A percentile compares a stretch with the other conserved stretches of the same genome.
phyloP scores from a whole-genome alignment of 2,888 invertebrate species.

The Amphipoea oculea region DNA sequence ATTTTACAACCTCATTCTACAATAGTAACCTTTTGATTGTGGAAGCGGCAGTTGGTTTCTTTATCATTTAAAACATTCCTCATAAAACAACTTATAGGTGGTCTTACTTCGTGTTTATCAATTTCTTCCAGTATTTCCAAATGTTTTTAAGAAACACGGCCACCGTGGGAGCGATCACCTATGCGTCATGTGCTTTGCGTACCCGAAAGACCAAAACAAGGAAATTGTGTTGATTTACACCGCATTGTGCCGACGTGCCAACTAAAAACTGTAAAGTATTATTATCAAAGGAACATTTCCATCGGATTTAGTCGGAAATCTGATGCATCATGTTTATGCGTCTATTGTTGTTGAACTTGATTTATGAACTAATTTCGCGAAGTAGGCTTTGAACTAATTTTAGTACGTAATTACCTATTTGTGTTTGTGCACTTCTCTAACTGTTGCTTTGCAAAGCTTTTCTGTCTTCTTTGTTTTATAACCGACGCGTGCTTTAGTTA shows the following conservation, averaged over 20 bases:
- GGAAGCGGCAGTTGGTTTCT: slow-evolving; percentile 6
- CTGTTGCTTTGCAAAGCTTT: not conserved
- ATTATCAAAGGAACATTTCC: slow-evolving; percentile 25
- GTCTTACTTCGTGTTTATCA: slow-evolving; percentile 1
- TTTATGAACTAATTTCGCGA: slow-evolving; percentile 36
- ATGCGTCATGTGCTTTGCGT: slow-evolving; percentile 46
- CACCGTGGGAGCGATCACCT: slow-evolving; percentile 55
- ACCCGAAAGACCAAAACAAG: slow-evolving; percentile 67
- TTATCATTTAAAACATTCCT: slow-evolving; percentile 7
- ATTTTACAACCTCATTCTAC: not conserved
- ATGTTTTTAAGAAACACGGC: slow-evolving; percentile 35
- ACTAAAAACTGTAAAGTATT: slow-evolving; percentile 47
- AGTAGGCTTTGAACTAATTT: slow-evolving; percentile 21
- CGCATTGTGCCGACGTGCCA: slow-evolving; percentile 61
- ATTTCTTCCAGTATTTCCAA: not conserved
- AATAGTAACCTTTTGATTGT: not conserved
- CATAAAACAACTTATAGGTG: not conserved
- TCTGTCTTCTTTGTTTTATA: not conserved
- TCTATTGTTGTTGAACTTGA: slow-evolving; percentile 49
- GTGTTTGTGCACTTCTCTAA: not conserved
- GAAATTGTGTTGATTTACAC: slow-evolving; percentile 69
- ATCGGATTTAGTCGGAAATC: slow-evolving; percentile 38
- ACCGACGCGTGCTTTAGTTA: not conserved
- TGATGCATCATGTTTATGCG: slow-evolving; percentile 54
- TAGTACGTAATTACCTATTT: not conserved